Base-by-base conservation (phyloP, 2,797 vertebrate genomes). In the Anolis apletophallus region DNA sequence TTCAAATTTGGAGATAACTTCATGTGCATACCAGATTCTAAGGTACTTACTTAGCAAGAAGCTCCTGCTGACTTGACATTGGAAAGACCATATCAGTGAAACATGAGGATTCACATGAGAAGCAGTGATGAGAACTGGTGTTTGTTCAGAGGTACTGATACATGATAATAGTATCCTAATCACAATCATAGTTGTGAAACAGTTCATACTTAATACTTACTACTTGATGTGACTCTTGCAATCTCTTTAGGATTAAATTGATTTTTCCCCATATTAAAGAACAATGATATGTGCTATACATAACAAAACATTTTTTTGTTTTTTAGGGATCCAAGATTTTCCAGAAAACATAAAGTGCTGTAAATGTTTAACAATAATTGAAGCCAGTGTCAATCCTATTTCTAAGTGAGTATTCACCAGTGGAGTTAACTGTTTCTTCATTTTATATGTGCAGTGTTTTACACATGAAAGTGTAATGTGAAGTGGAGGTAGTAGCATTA, bases 291-390 rank as follows among this genome's bases (percentile, higher is more conserved):
- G 32, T 0, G 0, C 78, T 68, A 46, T 13, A 78, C 16, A 23
- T 67, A 77, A 82, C 1, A 29, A 82, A 77, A 82, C 21, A 54
- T 36, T 32, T 36, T 32, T 76, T 87, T 78, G 34, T 40, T 1
- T 89, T 92, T 86, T 77, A 99, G 99, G 99, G 95, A 98, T 99
- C 94, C 99, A 99, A 97, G 98, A 99, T 96, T 99, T 99, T 95
- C 99, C 99, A 94, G 99, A 99, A 94, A 99, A 98, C 93, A 99
- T 99, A 90, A 99, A 99, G 96, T 99, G 99, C 94, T 99, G 99
- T 97, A 99, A 99, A 97, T 98, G 98, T 96, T 97, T 99, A 96
- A 98, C 98, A 91, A 97, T 99, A 95, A 98, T 99, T 94, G 99
- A 99, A 96, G 99, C 99, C 96, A 99, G 99, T 94, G 99, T 99